Base-by-base conservation (phyloP, 2,888 invertebrate genomes). In the Smittia sp. region DNA sequence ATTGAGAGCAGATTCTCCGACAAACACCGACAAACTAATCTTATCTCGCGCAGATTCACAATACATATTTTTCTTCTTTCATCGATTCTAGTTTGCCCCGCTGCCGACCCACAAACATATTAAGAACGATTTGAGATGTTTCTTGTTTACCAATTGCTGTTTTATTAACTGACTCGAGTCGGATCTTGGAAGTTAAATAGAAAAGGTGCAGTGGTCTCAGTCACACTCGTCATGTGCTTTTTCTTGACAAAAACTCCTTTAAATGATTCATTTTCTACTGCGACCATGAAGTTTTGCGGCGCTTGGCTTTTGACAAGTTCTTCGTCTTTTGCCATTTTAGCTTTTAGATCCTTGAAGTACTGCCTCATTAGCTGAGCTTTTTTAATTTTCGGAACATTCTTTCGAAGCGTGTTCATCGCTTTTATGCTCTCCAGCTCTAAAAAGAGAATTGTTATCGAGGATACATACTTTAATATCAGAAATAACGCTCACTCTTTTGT, bases 301-400 rank as follows among this genome's bases (percentile, higher is more conserved):
- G 46, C 25, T 67, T 67, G 18, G 4, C 13, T 46, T 46, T 46
- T 41, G 11, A 67, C 1, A 2, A 18, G 7, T 25, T 69, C 69
- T 11, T 69, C 54, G 13, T 69, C 69, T 20, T 69, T 69, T 15
- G 7, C 11, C 69, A 69, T 69, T 52, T 69, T 69, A 7, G 18
- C 15, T 18, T 52, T 69, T 4, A 52, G 27, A 32, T 69, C 69
- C 25, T 69, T 69, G 27, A 69, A 69, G 15, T 69, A 69, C 27
- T 54, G 52, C 7, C 25, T 24, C 69, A 69, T 69, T 9, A 69
- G 13, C 24, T 52, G 52, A n/a, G 54, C 52, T 18, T 69, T 69
- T 52, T 69, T 25, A 1, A 69, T 69, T 18, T 69, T 69, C 1
- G n/a, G n/a, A n/a, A n/a, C n/a, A n/a, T n/a, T n/a, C n/a, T n/a